phyloP scores from a whole-genome alignment of 2,113 vertebrate species.

The Oenanthe melanoleuca region DNA sequence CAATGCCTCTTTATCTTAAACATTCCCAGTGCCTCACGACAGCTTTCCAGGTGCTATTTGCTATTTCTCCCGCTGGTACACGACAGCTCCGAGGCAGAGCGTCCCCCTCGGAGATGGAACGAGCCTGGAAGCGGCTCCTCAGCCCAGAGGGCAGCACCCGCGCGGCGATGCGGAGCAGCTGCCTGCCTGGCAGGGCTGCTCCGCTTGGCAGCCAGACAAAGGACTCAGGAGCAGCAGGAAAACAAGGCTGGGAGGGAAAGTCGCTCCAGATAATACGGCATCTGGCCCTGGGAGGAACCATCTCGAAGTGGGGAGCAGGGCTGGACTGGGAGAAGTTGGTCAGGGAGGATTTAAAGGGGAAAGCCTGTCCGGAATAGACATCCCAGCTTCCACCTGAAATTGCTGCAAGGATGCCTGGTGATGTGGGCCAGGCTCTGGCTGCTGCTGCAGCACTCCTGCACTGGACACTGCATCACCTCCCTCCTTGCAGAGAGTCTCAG shows the following conservation, averaged over 20 bases:
- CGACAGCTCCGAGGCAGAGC: background rate
- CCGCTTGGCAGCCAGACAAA: constrained; percentile 64
- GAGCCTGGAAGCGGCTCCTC: constrained; percentile 5
- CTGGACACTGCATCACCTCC: accelerated
- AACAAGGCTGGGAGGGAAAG: constrained; percentile 61
- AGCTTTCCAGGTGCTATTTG: constrained; percentile 3
- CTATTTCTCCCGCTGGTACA: background rate
- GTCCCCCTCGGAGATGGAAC: constrained; percentile 29
- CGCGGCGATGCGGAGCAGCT: constrained; percentile 36
- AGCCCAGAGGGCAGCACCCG: constrained; percentile 43
- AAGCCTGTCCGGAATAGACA: accelerated
- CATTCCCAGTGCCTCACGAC: background rate
- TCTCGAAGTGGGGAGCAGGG: background rate
- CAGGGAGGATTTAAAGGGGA: background rate
- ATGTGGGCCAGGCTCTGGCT: background rate
- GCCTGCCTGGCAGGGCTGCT: constrained; percentile 56
- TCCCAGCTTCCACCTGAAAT: background rate
- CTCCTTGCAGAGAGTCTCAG: background rate
- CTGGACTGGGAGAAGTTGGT: background rate
- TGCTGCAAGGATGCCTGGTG: background rate
- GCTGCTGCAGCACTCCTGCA: background rate
- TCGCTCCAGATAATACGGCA: constrained; percentile 26
- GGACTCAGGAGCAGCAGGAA: constrained; percentile 55
- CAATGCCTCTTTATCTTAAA: background rate
- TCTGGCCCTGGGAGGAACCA: constrained; percentile 65